phyloP scores from a whole-genome alignment of 1,140 invertebrate species.

The Myzus persicae region DNA sequence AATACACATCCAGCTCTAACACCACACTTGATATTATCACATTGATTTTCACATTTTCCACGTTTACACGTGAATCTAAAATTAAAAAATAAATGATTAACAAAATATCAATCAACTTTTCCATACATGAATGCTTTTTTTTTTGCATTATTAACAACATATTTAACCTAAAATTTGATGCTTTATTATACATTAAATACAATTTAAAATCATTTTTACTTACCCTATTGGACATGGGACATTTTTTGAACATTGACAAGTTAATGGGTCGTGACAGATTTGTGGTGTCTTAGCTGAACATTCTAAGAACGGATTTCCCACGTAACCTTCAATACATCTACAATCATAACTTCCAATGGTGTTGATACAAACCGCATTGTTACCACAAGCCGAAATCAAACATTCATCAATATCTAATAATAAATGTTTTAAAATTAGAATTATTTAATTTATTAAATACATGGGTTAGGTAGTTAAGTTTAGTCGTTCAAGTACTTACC shows the following conservation, averaged over 20 bases:
- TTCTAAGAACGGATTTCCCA: conserved; percentile 76
- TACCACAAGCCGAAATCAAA: conserved; percentile 75
- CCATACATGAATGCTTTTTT: background rate
- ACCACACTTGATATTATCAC: conserved; percentile 79
- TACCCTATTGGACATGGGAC: conserved; percentile 76
- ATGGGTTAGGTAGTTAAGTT: background rate
- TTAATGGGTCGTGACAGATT: conserved; percentile 73
- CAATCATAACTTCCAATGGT: conserved; percentile 77
- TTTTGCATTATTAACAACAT: background rate
- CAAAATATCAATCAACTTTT: conserved; percentile 43
- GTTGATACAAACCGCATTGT: conserved; percentile 77
- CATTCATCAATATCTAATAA: conserved; percentile 80
- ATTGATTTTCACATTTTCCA: conserved; percentile 77
- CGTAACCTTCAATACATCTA: conserved; percentile 77
- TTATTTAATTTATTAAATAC: background rate
- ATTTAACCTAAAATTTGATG: background rate
- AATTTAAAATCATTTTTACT: conserved; percentile 26
- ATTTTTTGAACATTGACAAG: conserved; percentile 75
- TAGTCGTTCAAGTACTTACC: conserved; percentile 71
- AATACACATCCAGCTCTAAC: conserved; percentile 90
- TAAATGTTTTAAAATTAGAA: background rate
- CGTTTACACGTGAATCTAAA: conserved; percentile 72
- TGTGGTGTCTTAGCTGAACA: conserved; percentile 77
- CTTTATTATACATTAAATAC: background rate
- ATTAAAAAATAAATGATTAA: conserved; percentile 48